These are phyloP conservation scores for Frankliniella intonsa DNA, from an alignment of 2,888 invertebrate genomes.

Conservation along the genomic window DNA sequence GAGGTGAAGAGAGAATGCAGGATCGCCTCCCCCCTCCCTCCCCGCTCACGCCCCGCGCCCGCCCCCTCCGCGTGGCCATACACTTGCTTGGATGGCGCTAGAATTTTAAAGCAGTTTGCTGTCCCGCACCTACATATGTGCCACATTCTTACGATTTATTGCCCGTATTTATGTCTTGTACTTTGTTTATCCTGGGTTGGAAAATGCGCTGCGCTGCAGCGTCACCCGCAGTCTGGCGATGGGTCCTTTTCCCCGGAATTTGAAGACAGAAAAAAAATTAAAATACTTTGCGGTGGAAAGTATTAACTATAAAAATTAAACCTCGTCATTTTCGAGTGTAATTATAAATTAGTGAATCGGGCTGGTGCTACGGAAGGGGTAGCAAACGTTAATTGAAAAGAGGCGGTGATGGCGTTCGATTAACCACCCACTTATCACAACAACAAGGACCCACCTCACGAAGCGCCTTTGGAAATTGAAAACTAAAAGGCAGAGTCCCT, in stretches of 20 bases:
- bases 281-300: too few species aligned
- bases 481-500: neutral
- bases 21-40: neutral
- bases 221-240: too few species aligned
- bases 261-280: too few species aligned
- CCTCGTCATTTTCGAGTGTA: too few species aligned
- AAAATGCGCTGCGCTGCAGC: too few species aligned
- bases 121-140: constrained; percentile 21
- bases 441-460: neutral
- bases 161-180: neutral
- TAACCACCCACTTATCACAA: constrained; percentile 22
- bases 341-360: too few species aligned
- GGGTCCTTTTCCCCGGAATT: too few species aligned
- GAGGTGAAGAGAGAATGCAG: constrained; percentile 2
- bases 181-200: too few species aligned
- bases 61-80: neutral
- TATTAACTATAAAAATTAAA: too few species aligned
- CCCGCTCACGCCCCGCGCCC: neutral
- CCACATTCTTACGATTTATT: constrained; percentile 15
- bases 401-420: neutral
- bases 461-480: neutral
- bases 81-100: constrained; percentile 8
- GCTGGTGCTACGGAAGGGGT: neutral
- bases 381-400: constrained; percentile 22
- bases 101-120: constrained; percentile 19